Percentiles rank a stretch among this genome's conserved stretches.
Evolutionary conservation across 2,113 vertebrate species (phyloP).

Genomic region (Amblyopsis rosae): DNA sequence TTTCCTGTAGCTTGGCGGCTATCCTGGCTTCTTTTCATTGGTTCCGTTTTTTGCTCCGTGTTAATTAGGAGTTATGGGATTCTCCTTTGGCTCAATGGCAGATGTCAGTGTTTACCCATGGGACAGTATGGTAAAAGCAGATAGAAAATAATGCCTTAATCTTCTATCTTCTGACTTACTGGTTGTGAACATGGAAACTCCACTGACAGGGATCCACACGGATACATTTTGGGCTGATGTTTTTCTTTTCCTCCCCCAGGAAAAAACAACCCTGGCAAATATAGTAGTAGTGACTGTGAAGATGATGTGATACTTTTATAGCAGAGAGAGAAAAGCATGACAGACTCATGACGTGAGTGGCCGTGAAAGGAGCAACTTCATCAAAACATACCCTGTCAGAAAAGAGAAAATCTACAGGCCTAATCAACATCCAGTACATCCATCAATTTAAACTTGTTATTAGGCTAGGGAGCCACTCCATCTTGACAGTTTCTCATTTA

Average conservation of each 20-base stretch:
- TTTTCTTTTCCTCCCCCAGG: neutral
- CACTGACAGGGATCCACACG: neutral
- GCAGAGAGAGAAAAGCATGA: neutral
- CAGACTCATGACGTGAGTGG: neutral
- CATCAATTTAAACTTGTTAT: conserved; percentile 36
- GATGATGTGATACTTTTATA: neutral
- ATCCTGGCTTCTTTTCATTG: neutral
- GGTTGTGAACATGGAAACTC: neutral
- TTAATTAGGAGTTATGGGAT: neutral
- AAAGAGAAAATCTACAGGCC: neutral
- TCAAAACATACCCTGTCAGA: neutral
- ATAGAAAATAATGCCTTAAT: neutral
- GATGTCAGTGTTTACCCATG: neutral
- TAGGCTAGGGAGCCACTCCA: conserved; percentile 28
- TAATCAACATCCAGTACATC: conserved; percentile 4
- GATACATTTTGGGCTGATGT: no score
- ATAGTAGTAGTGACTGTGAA: neutral
- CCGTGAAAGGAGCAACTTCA: no score
- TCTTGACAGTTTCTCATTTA: conserved; percentile 25
- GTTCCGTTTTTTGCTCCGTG: neutral
- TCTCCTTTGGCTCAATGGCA: neutral
- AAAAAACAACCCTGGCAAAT: neutral
- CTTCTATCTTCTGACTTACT: neutral
- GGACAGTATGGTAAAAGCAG: neutral
- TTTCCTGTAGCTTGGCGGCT: neutral